phyloP scores from a whole-genome alignment of 2,797 vertebrate genomes.

The Corythornis leucogaster region DNA sequence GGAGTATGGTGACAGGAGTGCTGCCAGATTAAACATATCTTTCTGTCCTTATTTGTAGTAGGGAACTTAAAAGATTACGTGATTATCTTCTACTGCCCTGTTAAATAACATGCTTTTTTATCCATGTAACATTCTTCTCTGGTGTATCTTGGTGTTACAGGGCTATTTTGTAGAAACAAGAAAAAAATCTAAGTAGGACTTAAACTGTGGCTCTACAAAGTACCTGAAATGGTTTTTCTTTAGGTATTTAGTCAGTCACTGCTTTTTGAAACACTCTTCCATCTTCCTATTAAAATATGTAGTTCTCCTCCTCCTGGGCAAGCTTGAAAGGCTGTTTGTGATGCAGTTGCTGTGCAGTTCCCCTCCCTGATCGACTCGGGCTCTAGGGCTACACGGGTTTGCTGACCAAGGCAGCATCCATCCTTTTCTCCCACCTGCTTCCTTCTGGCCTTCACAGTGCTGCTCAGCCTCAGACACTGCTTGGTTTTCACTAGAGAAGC shows the following conservation, averaged over 20 bases:
- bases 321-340: background rate
- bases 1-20: background rate
- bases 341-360: background rate
- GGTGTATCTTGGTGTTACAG: background rate
- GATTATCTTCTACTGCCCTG: background rate
- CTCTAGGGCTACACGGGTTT: background rate
- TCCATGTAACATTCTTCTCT: background rate
- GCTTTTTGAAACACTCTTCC: background rate
- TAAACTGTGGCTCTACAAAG: background rate
- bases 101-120: background rate
- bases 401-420: background rate
- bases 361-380: background rate
- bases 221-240: background rate
- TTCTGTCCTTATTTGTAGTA: background rate
- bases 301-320: background rate
- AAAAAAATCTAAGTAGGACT: background rate
- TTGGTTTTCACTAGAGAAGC: background rate
- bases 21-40: background rate
- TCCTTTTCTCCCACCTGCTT: background rate
- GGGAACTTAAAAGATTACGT: background rate
- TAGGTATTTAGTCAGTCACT: background rate
- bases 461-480: background rate
- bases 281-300: background rate
- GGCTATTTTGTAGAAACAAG: background rate
- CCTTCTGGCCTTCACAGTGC: background rate